A percentile compares a stretch with the other conserved stretches of the same genome.
Evolutionary conservation across 2,888 invertebrate genomes (phyloP).

Genomic region (Drosophila birchii): DNA sequence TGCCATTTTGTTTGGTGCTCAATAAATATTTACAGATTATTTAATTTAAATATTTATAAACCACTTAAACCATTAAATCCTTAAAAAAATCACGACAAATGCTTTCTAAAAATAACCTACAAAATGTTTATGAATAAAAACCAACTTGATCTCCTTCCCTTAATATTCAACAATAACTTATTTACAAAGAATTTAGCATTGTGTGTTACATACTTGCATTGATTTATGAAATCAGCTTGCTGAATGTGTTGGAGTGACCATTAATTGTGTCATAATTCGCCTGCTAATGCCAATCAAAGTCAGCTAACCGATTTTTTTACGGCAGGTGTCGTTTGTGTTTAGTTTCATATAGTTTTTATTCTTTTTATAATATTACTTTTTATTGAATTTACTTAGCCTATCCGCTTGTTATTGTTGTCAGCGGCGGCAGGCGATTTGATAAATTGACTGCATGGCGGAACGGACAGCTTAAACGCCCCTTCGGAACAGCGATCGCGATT

Average conservation of each 20-base stretch:
- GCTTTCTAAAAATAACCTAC: not conserved
- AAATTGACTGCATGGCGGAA: conserved; percentile 28
- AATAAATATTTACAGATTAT: no score
- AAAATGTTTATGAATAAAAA: not conserved
- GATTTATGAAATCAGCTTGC: conserved; percentile 55
- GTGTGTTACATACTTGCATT: conserved; percentile 24
- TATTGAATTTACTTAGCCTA: conserved; percentile 6
- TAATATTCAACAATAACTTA: not conserved
- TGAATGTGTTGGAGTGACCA: conserved; percentile 34
- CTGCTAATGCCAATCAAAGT: conserved; percentile 45
- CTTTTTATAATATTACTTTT: conserved; percentile 1
- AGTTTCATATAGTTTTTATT: not conserved
- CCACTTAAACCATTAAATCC: not conserved
- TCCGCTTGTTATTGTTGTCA: conserved; percentile 40
- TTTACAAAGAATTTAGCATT: conserved; percentile 24
- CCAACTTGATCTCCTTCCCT: conserved; percentile 17
- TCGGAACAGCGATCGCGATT: conserved; percentile 40
- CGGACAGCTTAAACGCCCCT: conserved; percentile 43
- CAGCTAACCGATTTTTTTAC: conserved; percentile 7
- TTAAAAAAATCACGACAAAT: not conserved
- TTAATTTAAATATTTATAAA: no score
- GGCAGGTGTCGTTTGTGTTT: conserved; percentile 10
- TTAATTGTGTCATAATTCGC: conserved; percentile 51
- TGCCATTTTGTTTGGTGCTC: not conserved
- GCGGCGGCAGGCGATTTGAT: conserved; percentile 33